A percentile compares a stretch with the other conserved stretches of the same genome.
phyloP scores from a whole-genome alignment of 2,888 invertebrate species.

The Himalopsyche tibetana region DNA sequence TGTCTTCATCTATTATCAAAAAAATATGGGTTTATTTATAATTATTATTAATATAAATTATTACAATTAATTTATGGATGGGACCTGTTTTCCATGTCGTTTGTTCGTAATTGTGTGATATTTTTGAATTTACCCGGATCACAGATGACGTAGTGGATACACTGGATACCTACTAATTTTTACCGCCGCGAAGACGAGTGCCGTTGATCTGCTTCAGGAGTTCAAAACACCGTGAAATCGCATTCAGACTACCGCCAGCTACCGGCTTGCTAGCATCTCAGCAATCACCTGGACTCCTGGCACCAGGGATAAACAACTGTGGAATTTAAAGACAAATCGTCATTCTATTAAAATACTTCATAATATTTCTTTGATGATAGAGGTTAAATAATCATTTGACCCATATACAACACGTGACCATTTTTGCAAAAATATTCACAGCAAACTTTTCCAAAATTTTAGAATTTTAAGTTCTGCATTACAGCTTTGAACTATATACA shows the following conservation, averaged over 20 bases:
- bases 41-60: no score
- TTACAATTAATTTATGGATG: no score
- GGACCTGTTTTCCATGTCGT: no score
- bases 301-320: constrained; percentile 8
- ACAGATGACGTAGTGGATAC: neutral
- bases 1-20: no score
- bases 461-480: no score
- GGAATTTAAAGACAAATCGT: neutral
- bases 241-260: constrained; percentile 63
- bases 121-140: neutral
- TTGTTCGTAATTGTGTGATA: no score
- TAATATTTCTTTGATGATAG: no score
- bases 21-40: no score
- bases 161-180: neutral
- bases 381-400: neutral
- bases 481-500: no score
- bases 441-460: no score
- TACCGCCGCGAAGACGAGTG: constrained; percentile 49
- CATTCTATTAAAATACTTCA: neutral
- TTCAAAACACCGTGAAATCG: constrained; percentile 64
- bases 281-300: constrained; percentile 14
- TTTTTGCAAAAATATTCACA: no score
- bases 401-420: no score
- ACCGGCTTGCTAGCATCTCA: constrained; percentile 50
- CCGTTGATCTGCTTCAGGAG: constrained; percentile 60